Evolutionary conservation across 1,140 invertebrate species (phyloP).

Genomic region (Drosophila suzukii): DNA sequence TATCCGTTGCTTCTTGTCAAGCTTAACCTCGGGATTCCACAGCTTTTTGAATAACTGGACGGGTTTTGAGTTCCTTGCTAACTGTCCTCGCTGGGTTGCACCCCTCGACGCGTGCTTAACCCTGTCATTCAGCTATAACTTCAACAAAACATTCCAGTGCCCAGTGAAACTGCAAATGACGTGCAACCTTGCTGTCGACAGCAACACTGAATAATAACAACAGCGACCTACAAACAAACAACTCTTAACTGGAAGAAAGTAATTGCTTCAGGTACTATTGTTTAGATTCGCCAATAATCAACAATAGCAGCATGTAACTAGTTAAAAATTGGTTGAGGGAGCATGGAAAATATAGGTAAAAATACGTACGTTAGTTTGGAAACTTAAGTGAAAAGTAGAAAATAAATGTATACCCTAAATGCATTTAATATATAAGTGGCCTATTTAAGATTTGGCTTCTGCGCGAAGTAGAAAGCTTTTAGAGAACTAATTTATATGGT

Average conservation of each 20-base stretch:
- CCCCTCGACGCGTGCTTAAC: constrained; percentile 5
- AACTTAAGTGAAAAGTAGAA: too few species aligned
- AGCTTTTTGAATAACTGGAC: constrained; percentile 13
- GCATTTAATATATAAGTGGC: neutral
- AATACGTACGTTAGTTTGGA: too few species aligned
- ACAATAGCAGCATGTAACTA: too few species aligned
- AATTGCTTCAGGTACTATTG: neutral
- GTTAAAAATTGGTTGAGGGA: too few species aligned
- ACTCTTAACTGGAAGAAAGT: neutral
- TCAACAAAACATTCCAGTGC: constrained; percentile 10
- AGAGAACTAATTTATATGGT: constrained; percentile 14
- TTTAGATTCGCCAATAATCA: neutral
- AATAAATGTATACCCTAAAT: neutral
- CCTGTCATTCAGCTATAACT: constrained; percentile 36
- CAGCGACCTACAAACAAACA: constrained; percentile 30
- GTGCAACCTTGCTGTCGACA: constrained; percentile 48
- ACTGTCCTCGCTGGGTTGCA: constrained; percentile 10
- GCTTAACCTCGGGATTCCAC: constrained; percentile 8
- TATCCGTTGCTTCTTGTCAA: constrained; percentile 5
- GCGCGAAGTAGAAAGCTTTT: constrained; percentile 14
- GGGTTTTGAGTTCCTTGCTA: constrained; percentile 1
- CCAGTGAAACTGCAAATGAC: constrained; percentile 50
- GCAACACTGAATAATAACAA: constrained; percentile 28
- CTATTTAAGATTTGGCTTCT: constrained; percentile 3
- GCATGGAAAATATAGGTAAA: neutral